A percentile compares a stretch with the other conserved stretches of the same genome.
phyloP scores from a whole-genome alignment of 1,140 invertebrate genomes.

The Diorhabda elongata region DNA sequence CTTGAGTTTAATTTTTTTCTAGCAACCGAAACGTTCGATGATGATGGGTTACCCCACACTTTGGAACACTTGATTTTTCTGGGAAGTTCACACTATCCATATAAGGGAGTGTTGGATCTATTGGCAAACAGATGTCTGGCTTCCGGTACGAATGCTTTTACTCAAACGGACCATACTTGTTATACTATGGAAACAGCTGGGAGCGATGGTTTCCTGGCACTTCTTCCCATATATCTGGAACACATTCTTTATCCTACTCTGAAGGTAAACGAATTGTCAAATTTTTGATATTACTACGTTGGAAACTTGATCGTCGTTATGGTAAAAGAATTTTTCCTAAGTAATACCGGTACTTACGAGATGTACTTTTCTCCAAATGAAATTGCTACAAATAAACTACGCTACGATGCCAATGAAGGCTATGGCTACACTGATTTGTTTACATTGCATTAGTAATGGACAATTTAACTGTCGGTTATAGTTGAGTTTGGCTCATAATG shows the following conservation, averaged over 20 bases:
- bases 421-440: too few relatives aligned
- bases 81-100: conserved; percentile 86
- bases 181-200: conserved; percentile 87
- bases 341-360: too few relatives aligned
- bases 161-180: conserved; percentile 80
- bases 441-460: too few relatives aligned
- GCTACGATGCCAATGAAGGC: too few relatives aligned
- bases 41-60: conserved; percentile 90
- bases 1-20: not conserved
- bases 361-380: too few relatives aligned
- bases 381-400: too few relatives aligned
- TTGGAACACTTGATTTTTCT: conserved; percentile 90
- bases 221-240: conserved; percentile 86
- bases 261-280: conserved; percentile 54
- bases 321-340: too few relatives aligned
- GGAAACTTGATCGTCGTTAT: too few relatives aligned
- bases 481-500: too few relatives aligned
- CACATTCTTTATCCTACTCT: conserved; percentile 84
- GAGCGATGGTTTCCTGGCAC: conserved; percentile 78
- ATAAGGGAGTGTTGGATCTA: conserved; percentile 83
- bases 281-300: too few relatives aligned
- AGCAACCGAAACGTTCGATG: conserved; percentile 87
- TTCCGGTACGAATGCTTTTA: conserved; percentile 85
- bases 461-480: too few relatives aligned
- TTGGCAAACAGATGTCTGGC: conserved; percentile 84